phyloP scores from a whole-genome alignment of 2,797 vertebrate species.

The Anguilla pacifica region DNA sequence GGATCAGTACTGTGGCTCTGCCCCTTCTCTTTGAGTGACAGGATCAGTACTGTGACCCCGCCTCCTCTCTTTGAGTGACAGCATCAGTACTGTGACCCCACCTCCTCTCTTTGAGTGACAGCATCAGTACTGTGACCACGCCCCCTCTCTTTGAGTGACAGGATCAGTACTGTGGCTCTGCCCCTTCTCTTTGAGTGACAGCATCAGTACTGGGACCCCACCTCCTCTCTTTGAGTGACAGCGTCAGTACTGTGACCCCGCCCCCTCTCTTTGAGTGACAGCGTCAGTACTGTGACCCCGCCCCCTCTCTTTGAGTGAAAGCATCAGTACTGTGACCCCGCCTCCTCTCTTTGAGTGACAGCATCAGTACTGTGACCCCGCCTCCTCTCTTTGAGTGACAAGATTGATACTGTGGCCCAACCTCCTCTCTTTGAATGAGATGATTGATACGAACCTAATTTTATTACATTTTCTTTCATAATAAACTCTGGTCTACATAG shows the following conservation, averaged over 20 bases:
- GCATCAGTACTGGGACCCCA: background rate
- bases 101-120: background rate
- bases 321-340: no score
- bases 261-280: background rate
- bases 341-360: background rate
- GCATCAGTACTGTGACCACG: no score
- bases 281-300: no score
- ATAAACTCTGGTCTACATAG: no score
- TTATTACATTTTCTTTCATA: no score
- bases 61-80: background rate
- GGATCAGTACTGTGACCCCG: no score
- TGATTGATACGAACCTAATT: background rate
- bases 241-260: background rate
- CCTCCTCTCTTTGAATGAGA: background rate
- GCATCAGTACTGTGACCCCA: background rate
- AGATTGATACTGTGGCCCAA: no score
- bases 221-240: background rate
- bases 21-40: background rate
- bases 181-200: background rate
- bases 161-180: no score
- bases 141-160: background rate
- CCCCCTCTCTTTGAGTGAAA: no score
- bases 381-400: no score
- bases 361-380: no score
- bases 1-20: no score